Conservation (phyloP, 2,888 invertebrate genomes). For the Leptinotarsa rubiginosa region DNA sequence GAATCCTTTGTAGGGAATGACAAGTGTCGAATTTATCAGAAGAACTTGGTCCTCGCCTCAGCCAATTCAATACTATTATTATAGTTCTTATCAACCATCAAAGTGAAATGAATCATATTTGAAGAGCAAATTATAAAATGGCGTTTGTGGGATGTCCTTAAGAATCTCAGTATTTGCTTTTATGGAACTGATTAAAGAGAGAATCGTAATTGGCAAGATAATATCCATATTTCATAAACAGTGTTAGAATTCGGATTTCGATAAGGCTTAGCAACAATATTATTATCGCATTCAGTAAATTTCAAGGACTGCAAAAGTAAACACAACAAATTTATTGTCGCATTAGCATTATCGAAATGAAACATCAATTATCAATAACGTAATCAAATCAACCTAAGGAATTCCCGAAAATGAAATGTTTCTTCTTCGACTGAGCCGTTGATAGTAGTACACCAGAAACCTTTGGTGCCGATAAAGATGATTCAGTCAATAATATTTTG, state of each 20-base stretch:
- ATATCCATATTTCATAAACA: slow-evolving; percentile 41
- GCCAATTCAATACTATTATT: no score
- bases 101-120: background rate
- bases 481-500: no score
- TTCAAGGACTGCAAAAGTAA: background rate
- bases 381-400: no score
- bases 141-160: slow-evolving; percentile 42
- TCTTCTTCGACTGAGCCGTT: no score
- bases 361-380: no score
- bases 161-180: slow-evolving; percentile 39
- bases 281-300: background rate
- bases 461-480: no score
- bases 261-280: slow-evolving; percentile 17
- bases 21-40: no score
- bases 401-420: no score
- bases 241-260: slow-evolving; percentile 28
- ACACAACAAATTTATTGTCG: background rate
- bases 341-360: background rate
- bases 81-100: no score
- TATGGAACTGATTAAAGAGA: slow-evolving; percentile 40
- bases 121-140: slow-evolving; percentile 30
- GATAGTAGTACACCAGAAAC: no score
- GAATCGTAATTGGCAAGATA: slow-evolving; percentile 46
- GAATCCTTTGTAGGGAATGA: no score
- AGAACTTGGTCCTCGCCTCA: no score